Base-by-base conservation (phyloP, 2,888 invertebrate genomes). In the Melipona beecheii region DNA sequence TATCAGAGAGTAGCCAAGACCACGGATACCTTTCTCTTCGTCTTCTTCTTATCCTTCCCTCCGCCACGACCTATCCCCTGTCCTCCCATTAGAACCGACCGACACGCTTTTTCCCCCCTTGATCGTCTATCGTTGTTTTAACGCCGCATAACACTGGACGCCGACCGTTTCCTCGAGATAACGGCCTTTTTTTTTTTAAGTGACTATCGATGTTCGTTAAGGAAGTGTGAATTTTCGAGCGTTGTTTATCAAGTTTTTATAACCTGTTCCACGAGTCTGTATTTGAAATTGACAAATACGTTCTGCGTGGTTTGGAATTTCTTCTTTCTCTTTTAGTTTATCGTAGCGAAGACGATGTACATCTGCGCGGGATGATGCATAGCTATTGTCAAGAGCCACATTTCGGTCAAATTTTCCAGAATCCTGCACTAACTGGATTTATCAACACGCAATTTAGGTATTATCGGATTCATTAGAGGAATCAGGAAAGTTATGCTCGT, bases 151-250 rank as follows among this genome's bases (percentile, higher is more conserved):
- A 79, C 78, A 21, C 36, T 24, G 71, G 62, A 49, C 78, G 64
- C 64, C 24, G 77, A 66, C 78, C 87, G 71, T 62, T 60, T 83
- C 56, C 65, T 27, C 52, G 52, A 75, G 86, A 87, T 88, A 88
- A 88, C 73, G 50, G 69, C 60, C 58, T 36, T 65, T 60, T 75
- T 65, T 60, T 75, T 60, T 75, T 64, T 89, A 79, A 83, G 87
- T 86, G 89, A 69, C 87, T 62, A 86, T 84, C 81, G 87, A 56
- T 89, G 74, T 72, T 86, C 78, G 69, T 83, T 82, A 66, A 72
- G 56, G 31, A 86, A 81, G 87, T 84, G 87, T 81, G 89, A 89
- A 88, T 87, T 84, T 84, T 84, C 66, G 78, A 84, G 13, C 21
- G 49, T 24, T 81, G 81, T 69, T 81, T 68, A 56, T 24, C n/a